Evolutionary conservation across 2,888 invertebrate species (phyloP), one percentile per base, ranked within the genome.

Genomic region (Folsomia candida): DNA sequence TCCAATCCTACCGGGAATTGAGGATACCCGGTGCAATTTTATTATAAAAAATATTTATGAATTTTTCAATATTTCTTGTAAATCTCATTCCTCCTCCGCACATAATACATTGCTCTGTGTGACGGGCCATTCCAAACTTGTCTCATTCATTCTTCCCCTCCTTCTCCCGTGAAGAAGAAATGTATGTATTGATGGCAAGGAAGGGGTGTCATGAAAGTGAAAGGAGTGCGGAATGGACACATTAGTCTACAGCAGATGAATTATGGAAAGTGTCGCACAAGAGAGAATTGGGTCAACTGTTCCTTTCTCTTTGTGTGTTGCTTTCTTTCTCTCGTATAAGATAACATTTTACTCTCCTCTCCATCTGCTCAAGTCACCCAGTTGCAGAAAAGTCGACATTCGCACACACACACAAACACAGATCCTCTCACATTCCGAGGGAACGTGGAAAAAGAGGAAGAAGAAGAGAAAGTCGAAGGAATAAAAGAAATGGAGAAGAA

Each of bases 31-130:
- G 24, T 54, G 28, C 54, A 65, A 51, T 57, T 65, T 65, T 65
- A 65, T 65, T 65, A 51, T 3, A 65, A 64, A 65, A 65, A 54
- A 37, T 64, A 65, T 54, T 51, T 65, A 65, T 65, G 57, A 65
- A 65, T 65, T 22, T 64, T 64, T 64, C 64, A 64, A 64, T 64
- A 64, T 28, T 54, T 54, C 54, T n/a, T n/a, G n/a, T 37, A 37
- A 37, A 37, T 37, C 37, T 37, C 14, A 37, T 14, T 14, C 37
- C 4, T 37, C 4, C 14, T 14, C 37, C 37, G 14, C 37, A 14
- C 14, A 37, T 14, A 37, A 37, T 37, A 14, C 14, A 37, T 37
- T 37, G 4, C 4, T 37, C 4, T 37, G 6, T 37, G 4, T 37
- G 37, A 9, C 37, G n/a, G n/a, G n/a, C n/a, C n/a, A n/a, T n/a